Base-by-base conservation (phyloP, 2,113 vertebrate genomes). In the Petromus typicus region DNA sequence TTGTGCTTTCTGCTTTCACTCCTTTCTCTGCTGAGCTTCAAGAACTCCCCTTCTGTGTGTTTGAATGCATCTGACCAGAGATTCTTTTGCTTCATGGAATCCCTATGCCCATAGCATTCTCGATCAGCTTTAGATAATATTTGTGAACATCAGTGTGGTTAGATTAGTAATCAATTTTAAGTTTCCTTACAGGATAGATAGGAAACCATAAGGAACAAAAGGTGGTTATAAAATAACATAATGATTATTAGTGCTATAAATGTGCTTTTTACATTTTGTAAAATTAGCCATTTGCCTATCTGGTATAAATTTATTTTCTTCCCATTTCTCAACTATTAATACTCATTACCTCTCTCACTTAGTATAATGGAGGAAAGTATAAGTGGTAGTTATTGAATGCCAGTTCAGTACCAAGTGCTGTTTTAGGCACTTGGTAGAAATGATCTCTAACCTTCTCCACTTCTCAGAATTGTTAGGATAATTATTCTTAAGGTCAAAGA, bases 121-220 rank as follows among this genome's bases (percentile, higher is more conserved):
- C 88, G 37, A 20, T 17, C 14, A 20, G 0, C 82, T 93, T 14
- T 56, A 83, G 27, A 27, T 73, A 54, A 56, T 95, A 27, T 88
- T 92, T 48, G 27, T 86, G 69, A 92, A 90, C 23, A 4, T 85
- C 75, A 85, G 37, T 27, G 30, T 66, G 86, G 37, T 91, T 89
- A 25, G 82, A 13, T 86, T 97, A 67, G 83, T 75, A 20, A 32
- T 67, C 54, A 57, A 9, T 91, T 97, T 95, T 87, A 78, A 56
- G 86, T 81, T n/a, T 71, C 27, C 92, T 93, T 51, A 34, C 40
- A 69, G 90, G 48, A 43, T 61, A 75, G 25, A 80, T 97, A 59
- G 45, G 64, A 90, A 86, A 32, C 20, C 66, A 18, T 54, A 92
- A 80, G 17, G 45, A 48, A 64, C 79, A 43, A 89, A 76, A 64